A percentile compares a stretch with the other conserved stretches of the same genome.
These are phyloP conservation scores for Holothuria glaberrima DNA, from an alignment of 35 echinoderm and acorn worm species.

Conservation along the genomic window DNA sequence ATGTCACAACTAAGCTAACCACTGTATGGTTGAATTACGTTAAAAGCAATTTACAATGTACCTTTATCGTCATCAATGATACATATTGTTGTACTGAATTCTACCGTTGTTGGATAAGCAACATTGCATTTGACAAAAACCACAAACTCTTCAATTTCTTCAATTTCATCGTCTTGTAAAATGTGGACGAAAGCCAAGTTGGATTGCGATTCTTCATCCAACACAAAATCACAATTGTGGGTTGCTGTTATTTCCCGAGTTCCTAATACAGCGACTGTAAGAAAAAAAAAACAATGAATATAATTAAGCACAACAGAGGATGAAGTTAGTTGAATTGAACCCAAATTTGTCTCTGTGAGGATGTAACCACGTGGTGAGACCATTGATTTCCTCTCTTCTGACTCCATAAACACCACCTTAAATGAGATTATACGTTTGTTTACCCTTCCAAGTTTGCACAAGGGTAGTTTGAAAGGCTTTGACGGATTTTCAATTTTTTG, in stretches of 20 bases:
- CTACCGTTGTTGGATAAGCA: not conserved
- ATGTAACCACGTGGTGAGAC: too few relatives aligned
- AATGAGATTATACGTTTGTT: too few relatives aligned
- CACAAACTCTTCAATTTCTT: slow-evolving; percentile 37
- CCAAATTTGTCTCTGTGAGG: too few relatives aligned
- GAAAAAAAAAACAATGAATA: not conserved
- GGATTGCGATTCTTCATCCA: not conserved
- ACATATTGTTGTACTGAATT: slow-evolving; percentile 17
- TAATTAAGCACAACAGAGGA: too few relatives aligned
- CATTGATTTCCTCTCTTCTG: too few relatives aligned
- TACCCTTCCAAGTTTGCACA: too few relatives aligned
- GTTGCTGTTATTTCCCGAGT: not conserved
- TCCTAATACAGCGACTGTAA: not conserved
- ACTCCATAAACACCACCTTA: too few relatives aligned
- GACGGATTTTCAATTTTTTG: too few relatives aligned
- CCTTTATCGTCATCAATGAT: slow-evolving; percentile 53
- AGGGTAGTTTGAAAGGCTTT: too few relatives aligned
- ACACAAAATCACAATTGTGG: not conserved
- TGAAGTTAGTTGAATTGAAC: too few relatives aligned
- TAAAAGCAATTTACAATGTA: not conserved
- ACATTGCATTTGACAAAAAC: slow-evolving; percentile 10
- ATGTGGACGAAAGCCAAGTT: not conserved
- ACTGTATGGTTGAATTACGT: not conserved
- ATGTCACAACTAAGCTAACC: too few relatives aligned
- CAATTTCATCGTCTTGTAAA: slow-evolving; percentile 7